Base-by-base conservation (phyloP, 2,113 vertebrate genomes). In the Cygnus buccinator region DNA sequence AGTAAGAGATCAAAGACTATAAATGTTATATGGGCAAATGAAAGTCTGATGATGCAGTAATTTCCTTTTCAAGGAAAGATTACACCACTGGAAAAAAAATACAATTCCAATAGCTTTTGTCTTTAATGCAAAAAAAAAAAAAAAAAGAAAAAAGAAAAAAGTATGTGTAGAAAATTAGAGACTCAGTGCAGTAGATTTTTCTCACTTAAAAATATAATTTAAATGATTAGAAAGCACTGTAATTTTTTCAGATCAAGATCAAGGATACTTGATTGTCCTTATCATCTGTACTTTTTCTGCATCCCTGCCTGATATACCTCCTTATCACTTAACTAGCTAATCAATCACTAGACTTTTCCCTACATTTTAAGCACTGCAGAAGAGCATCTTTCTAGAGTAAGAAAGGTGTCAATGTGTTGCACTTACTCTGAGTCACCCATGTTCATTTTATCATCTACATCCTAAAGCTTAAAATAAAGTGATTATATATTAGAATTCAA, bases 281-380 rank as follows among this genome's bases (percentile, higher is more conserved):
- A 86, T 97, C 91, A 95, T 97, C 96, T 97, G 84, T 94, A 97
- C 96, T 97, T 97, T 97, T 97, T 95, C 96, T 97, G 89, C 89
- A 94, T 96, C 75, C 87, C 83, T 97, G 95, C 94, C 94, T 97
- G 92, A 97, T 95, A 97, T 93, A 94, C 65, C 86, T 97, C 96
- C 97, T 98, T 97, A 97, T 97, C 96, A 97, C 94, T 98, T 98
- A 98, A 98, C 97, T 97, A 96, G 92, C 96, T 98, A 97, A 98
- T 97, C 97, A 97, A 97, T 98, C 97, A 94, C 76, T 89, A 86
- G 86, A 65, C 62, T 94, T 96, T 89, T 81, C 46, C 52, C 65
- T 95, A 70, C 77, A 66, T 93, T 87, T 89, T 68, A 94, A 95
- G 48, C 58, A 54, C 76, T 89, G 68, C 48, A 89, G 57, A 90